Percentiles rank a stretch among this genome's conserved stretches.
These are phyloP conservation scores for Marmota flaviventris DNA, from an alignment of 2,113 vertebrate species.

Conservation along the genomic window DNA sequence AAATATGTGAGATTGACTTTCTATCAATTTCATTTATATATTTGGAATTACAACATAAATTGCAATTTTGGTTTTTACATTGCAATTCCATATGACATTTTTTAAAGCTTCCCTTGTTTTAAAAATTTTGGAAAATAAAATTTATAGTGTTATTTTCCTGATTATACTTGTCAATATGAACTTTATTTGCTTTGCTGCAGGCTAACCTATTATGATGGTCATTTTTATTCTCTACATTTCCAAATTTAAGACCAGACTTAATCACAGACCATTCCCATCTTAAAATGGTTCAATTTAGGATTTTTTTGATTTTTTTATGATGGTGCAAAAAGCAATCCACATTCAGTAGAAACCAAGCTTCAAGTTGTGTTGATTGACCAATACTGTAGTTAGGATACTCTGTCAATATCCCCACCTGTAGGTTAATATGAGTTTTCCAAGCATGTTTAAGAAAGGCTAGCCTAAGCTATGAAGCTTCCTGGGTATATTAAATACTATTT, in stretches of 20 bases:
- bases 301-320: neutral
- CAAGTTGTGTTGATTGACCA: neutral
- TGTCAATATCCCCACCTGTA: neutral
- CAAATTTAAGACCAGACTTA: neutral
- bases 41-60: neutral
- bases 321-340: neutral
- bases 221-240: neutral
- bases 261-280: neutral
- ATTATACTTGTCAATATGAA: neutral
- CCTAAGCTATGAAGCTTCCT: neutral
- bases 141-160: neutral
- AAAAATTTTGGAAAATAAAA: neutral
- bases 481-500: neutral
- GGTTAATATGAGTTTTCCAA: neutral
- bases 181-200: neutral
- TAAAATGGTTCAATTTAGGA: neutral
- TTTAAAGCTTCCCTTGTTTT: neutral
- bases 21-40: neutral
- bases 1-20: neutral
- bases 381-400: neutral
- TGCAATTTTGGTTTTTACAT: neutral
- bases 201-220: neutral
- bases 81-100: neutral
- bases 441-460: neutral
- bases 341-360: neutral